These are phyloP conservation scores for Bambusicola thoracicus DNA, from an alignment of 2,113 vertebrate genomes.

Conservation along the genomic window DNA sequence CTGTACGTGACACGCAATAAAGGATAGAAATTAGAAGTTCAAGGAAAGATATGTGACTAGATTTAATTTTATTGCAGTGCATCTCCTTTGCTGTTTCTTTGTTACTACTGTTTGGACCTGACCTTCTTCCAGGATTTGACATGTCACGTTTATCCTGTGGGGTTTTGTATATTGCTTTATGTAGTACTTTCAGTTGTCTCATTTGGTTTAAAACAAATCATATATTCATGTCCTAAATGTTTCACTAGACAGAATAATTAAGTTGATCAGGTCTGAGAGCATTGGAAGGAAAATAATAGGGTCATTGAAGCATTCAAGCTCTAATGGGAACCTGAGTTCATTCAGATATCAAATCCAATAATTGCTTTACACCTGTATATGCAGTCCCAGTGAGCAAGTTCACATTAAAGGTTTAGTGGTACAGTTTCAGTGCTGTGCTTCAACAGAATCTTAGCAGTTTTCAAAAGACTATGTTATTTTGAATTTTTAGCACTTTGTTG, in stretches of 20 bases:
- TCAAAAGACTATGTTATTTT: conserved; percentile 1
- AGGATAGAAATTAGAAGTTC: not conserved
- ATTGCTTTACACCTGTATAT: conserved; percentile 81
- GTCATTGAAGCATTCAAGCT: conserved; percentile 76
- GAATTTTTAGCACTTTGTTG: not conserved
- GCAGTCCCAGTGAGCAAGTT: conserved; percentile 68
- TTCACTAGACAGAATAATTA: conserved; percentile 82
- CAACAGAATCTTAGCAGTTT: conserved; percentile 17
- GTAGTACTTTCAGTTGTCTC: conserved; percentile 71
- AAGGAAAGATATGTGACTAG: not conserved
- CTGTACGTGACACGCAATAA: not conserved
- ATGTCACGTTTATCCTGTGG: not conserved
- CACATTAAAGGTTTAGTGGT: conserved; percentile 65
- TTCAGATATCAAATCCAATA: conserved; percentile 81
- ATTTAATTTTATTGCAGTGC: not conserved
- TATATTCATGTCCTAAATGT: conserved; percentile 76
- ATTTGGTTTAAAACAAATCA: conserved; percentile 75
- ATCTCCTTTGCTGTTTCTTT: not conserved
- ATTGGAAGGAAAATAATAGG: conserved; percentile 77
- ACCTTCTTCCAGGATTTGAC: conserved; percentile 46
- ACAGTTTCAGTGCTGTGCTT: conserved; percentile 30
- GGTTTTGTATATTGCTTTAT: conserved; percentile 34
- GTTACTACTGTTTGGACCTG: not conserved
- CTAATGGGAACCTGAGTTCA: conserved; percentile 79
- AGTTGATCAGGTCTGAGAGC: conserved; percentile 79